Evolutionary conservation across 1,140 invertebrate species (phyloP), one percentile per base, ranked within the genome.

Genomic region (Micrasema minimum): DNA sequence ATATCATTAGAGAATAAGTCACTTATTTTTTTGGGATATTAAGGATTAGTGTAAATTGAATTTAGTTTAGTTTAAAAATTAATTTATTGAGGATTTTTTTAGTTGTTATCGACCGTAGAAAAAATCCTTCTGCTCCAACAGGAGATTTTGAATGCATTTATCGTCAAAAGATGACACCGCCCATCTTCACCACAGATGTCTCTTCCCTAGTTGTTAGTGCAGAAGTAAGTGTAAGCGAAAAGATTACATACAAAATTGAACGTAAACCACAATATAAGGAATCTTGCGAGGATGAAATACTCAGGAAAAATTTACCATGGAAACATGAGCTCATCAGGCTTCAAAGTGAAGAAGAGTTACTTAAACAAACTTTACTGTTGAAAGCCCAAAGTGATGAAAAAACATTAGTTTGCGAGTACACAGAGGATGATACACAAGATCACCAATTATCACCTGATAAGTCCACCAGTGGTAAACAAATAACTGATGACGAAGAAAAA

Each of bases 101-200:
- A 87, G 86, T 90, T 71, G 83, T 89, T 22, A 83, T 90, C 35
- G 88, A 89, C 76, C 75, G 85, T 75, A 79, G 82, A 16, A 78
- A 79, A 16, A 82, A 88, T 77, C 76, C 80, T 6, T 77, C 77
- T 14, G 80, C 86, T 1, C 71, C 78, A 6, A 89, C 88, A 0
- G 88, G 88, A 26, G 80, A 82, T 16, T 90, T 89, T 76, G 87
- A 89, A 77, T 81, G 83, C 67, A 80, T 83, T 48, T 84, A 82
- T 72, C 77, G 77, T 10, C 81, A 83, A 67, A 77, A 78, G 11
- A 78, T 82, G 64, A 80, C 79, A 11, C 74, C 76, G 35, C 79
- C 79, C 43, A 69, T 75, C 46, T 80, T 77, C 64, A 75, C 74
- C 14, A 41, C 53, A n/a, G 66, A 59, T 16, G 45, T 61, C 11